Conservation (phyloP, 1,140 invertebrate genomes). For the Euura saliciscinereae region DNA sequence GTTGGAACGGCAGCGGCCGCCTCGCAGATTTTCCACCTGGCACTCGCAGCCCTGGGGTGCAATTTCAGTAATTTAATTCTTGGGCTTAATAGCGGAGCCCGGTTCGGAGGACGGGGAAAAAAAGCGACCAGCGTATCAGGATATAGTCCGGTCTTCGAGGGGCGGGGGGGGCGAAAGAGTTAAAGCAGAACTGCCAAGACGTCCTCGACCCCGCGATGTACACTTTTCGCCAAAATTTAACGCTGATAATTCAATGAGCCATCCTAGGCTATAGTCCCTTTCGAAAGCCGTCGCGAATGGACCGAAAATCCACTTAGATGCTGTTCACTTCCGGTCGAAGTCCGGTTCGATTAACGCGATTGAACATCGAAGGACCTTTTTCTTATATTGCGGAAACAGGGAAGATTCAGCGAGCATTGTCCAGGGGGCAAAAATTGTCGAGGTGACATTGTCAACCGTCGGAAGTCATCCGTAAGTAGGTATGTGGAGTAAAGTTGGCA, state of each 20-base stretch:
- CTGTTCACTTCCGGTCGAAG: background rate
- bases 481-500: background rate
- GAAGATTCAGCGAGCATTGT: background rate
- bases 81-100: constrained; percentile 32
- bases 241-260: background rate
- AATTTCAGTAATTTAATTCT: constrained; percentile 48
- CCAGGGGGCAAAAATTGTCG: background rate
- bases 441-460: background rate
- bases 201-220: background rate
- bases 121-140: constrained; percentile 23
- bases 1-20: constrained; percentile 25
- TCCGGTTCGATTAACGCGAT: background rate
- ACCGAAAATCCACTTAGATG: background rate
- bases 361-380: background rate
- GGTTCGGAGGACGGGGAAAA: constrained; percentile 17
- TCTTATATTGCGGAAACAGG: background rate
- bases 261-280: background rate
- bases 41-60: constrained; percentile 33
- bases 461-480: background rate
- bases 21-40: constrained; percentile 43
- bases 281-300: background rate
- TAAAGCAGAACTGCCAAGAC: background rate
- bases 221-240: background rate
- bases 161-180: background rate
- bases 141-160: background rate